Conservation (phyloP, 2,797 vertebrate species). For the Cichlasoma orientale region DNA sequence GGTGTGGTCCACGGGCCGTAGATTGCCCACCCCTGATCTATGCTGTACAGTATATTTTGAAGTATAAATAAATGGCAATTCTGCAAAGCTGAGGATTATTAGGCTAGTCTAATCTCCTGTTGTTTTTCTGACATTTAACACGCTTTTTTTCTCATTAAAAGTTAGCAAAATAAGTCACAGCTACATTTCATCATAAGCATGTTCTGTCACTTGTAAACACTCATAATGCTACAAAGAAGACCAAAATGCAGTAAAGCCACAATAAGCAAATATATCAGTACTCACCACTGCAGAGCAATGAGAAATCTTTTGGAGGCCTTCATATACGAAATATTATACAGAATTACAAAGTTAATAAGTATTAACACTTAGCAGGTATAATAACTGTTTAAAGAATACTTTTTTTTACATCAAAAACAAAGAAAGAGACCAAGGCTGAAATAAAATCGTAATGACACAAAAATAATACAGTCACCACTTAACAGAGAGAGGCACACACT, state of each 20-base stretch:
- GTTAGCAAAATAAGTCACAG: slow-evolving; percentile 30
- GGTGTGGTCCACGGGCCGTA: too few species aligned
- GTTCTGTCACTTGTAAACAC: slow-evolving; percentile 35
- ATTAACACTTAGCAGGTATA: background rate
- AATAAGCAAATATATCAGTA: slow-evolving; percentile 38
- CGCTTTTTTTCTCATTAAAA: background rate
- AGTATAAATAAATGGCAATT: background rate
- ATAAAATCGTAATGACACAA: slow-evolving; percentile 27
- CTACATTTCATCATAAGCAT: slow-evolving; percentile 43
- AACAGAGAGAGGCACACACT: slow-evolving; percentile 63
- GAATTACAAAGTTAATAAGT: slow-evolving; percentile 8
- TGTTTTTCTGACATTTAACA: slow-evolving; percentile 5
- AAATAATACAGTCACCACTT: slow-evolving; percentile 22
- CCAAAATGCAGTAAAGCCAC: slow-evolving; percentile 22
- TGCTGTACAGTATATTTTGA: background rate
- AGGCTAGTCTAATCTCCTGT: background rate
- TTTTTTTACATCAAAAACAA: slow-evolving; percentile 32
- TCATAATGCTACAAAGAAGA: slow-evolving; percentile 15
- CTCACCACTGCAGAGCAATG: slow-evolving; percentile 24
- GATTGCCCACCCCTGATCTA: background rate
- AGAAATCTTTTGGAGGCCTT: background rate
- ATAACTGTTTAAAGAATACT: slow-evolving; percentile 15
- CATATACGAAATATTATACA: slow-evolving; percentile 30
- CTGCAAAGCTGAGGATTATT: slow-evolving; percentile 24
- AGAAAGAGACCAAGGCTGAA: slow-evolving; percentile 16